Evolutionary conservation across 2,113 vertebrate genomes (phyloP).

Genomic region (Anser brachyrhynchus): DNA sequence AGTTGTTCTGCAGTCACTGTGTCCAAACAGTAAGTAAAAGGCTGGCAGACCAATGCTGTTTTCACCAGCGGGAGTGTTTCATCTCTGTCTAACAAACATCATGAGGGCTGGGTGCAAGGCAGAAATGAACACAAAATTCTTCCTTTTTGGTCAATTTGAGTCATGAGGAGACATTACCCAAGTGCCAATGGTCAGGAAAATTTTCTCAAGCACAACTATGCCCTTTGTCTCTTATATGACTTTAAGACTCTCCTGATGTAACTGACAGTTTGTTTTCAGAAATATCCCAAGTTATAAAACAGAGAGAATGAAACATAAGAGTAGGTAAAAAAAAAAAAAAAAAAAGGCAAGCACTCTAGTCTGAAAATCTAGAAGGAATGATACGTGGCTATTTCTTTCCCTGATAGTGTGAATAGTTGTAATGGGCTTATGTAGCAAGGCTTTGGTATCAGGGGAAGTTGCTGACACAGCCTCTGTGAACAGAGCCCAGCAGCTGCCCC

Average conservation of each 20-base stretch:
- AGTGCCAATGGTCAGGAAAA: neutral
- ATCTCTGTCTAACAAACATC: accelerated
- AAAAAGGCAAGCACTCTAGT: neutral
- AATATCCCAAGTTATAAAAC: neutral
- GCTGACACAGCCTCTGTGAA: too few relatives aligned
- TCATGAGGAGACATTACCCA: neutral
- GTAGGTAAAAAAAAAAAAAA: neutral
- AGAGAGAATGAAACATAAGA: neutral
- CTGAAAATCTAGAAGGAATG: neutral
- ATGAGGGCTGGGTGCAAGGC: neutral
- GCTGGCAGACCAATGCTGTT: accelerated
- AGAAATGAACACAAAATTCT: neutral
- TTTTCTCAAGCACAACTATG: neutral
- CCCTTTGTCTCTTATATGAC: neutral
- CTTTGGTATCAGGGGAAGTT: too few relatives aligned
- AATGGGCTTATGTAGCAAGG: too few relatives aligned
- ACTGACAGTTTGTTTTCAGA: neutral
- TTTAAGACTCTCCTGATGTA: neutral
- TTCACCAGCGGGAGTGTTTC: neutral
- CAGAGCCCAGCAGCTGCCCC: too few relatives aligned
- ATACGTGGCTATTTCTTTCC: neutral
- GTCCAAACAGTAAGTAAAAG: neutral
- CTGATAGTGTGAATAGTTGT: neutral
- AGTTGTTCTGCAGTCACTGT: neutral
- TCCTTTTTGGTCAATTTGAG: neutral